These are phyloP conservation scores for Chloropsis hardwickii DNA, from an alignment of 2,113 vertebrate genomes.

Conservation along the genomic window DNA sequence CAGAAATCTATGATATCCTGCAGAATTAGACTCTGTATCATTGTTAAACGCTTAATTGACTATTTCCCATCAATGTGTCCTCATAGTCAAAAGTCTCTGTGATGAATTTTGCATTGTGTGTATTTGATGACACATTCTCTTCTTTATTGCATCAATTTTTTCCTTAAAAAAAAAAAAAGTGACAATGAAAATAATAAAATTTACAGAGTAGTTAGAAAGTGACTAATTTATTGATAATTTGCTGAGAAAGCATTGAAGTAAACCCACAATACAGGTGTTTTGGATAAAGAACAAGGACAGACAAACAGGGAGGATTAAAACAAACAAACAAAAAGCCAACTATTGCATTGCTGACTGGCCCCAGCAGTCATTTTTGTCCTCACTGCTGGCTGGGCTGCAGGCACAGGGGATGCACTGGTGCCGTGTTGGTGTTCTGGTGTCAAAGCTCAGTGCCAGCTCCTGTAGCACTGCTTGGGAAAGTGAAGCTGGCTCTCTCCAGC, in stretches of 20 bases:
- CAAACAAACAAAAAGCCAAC: not conserved
- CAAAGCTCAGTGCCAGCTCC: not conserved
- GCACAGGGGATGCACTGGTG: fast-evolving
- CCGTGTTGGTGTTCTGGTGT: fast-evolving
- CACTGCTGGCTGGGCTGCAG: fast-evolving
- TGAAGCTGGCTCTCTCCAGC: not conserved
- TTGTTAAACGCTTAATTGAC: conserved; percentile 23
- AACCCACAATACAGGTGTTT: not conserved
- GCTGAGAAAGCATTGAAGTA: not conserved
- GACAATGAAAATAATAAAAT: conserved; percentile 2
- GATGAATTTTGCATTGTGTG: not conserved
- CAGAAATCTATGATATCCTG: conserved; percentile 45
- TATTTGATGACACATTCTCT: not conserved
- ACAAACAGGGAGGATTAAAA: not conserved
- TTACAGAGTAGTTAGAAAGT: not conserved
- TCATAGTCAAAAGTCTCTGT: not conserved
- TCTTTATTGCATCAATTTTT: not conserved
- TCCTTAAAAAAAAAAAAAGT: not conserved
- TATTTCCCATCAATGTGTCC: not conserved
- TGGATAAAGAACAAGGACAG: not conserved
- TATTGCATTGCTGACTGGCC: not conserved
- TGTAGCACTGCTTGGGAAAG: not conserved
- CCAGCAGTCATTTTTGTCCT: not conserved
- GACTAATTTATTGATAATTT: not conserved
- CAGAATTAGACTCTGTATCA: conserved; percentile 55